Evolutionary conservation across 2,113 vertebrate species (phyloP), one percentile per base, ranked within the genome.

Genomic region (Dryoscopus gambensis): DNA sequence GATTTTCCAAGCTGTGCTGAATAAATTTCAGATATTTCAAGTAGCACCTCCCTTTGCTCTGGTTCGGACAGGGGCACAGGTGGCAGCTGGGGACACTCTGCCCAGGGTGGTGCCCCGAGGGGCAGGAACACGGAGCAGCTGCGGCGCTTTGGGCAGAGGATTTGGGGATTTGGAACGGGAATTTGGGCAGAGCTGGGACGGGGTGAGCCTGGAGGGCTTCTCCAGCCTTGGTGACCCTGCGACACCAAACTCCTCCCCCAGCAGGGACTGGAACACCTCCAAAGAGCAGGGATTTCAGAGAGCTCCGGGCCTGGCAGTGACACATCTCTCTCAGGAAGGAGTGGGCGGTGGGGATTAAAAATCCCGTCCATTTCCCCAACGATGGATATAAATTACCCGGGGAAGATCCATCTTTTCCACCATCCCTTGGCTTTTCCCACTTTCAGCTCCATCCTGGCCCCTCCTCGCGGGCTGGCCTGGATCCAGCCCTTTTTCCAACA

Each of bases 71-170:
- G 56, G 13, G 56, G 22, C 5, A 23, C 55, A 14, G 1, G 20
- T 15, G 55, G 56, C n/a, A 59, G 23, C n/a, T 37, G 57, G n/a
- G n/a, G 14, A 35, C 56, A 11, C 57, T 4, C 1, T 7, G 56
- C n/a, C 56, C n/a, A 4, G n/a, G n/a, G 3, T 18, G 50, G 3
- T 18, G 50, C n/a, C n/a, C n/a, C n/a, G 33, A 57, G 71, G n/a
- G 5, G 56, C 5, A 28, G 56, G 46, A 2, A 49, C 16, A 28
- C 6, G 0, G 6, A n/a, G n/a, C n/a, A n/a, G n/a, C n/a, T n/a
- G n/a, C n/a, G n/a, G n/a, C n/a, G n/a, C n/a, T n/a, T n/a, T n/a
- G n/a, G n/a, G n/a, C n/a, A n/a, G n/a, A n/a, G n/a, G n/a, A n/a
- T n/a, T n/a, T n/a, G n/a, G n/a, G n/a, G n/a, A n/a, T n/a, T n/a